Base-by-base conservation (phyloP, 1,140 invertebrate species). In the Drosophila neocordata region DNA sequence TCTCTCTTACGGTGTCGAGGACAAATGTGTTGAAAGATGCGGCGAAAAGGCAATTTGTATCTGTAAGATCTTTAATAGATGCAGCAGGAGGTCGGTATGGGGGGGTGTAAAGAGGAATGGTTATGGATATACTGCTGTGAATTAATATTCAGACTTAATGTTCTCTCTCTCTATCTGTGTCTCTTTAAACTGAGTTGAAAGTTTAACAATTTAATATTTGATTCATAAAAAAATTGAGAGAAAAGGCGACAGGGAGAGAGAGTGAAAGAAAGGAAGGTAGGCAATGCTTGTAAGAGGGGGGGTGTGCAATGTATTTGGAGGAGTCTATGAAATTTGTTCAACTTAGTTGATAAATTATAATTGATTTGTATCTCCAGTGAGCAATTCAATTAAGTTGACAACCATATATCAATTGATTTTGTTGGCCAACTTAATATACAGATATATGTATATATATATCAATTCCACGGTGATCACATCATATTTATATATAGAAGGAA, bases 11-110 rank as follows among this genome's bases (percentile, higher is more conserved):
- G 4, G 4, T 31, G 27, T 31, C 71, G 71, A 61, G 57, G 56
- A 74, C 71, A 65, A 75, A 75, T 83, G 82, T 87, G 82, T 85
- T 87, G 78, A 87, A 88, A 87, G 83, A 87, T 85, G 65, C 81
- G 67, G 62, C 80, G 81, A 65, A 66, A 70, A 69, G 66, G 67
- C 56, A 70, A 81, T 85, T 87, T 88, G 82, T 88, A 88, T 87
- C 83, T 76, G 63, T 62, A 51, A 87, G 78, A 82, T 88, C 73
- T 27, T 34, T 70, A 55, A 55, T 65, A 56, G 4, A 37, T 41
- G 35, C 59, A 56, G 41, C 35, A 13, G 41, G 15, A 37, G 9
- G 20, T 5, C 15, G n/a, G n/a, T 22, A 37, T 22, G 37, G 27
- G 1, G 31, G 24, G 18, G 24, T 6, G 15, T 12, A 13, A 20